Conservation (phyloP, 2,888 invertebrate genomes). For the Scaptodrosophila latifasciaeformis region DNA sequence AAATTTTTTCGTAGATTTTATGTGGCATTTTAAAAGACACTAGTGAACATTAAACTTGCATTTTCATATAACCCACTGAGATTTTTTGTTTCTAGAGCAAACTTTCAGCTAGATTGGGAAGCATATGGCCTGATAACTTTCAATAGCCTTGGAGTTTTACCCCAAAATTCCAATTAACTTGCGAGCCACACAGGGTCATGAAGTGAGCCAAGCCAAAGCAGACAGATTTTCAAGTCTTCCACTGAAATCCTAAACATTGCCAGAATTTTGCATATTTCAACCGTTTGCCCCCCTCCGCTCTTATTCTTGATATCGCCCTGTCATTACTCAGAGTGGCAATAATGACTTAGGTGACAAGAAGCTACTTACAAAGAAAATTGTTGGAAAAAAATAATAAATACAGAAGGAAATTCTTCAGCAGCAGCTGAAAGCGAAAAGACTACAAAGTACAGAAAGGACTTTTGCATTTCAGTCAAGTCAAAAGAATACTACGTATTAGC, state of each 20-base stretch:
- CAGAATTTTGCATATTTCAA: constrained; percentile 59
- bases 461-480: constrained; percentile 7
- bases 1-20: too few relatives aligned
- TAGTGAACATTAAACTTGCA: too few relatives aligned
- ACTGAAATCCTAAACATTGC: constrained; percentile 41
- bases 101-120: too few relatives aligned
- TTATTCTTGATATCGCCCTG: constrained; percentile 4
- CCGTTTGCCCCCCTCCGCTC: neutral
- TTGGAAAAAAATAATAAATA: too few relatives aligned
- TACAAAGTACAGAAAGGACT: constrained; percentile 10
- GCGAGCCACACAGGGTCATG: constrained; percentile 21
- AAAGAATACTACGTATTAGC: neutral
- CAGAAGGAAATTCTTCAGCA: too few relatives aligned
- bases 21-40: too few relatives aligned
- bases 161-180: constrained; percentile 64
- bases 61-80: too few relatives aligned
- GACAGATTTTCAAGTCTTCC: constrained; percentile 2
- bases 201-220: neutral
- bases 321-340: constrained; percentile 45
- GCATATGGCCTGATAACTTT: too few relatives aligned
- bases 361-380: constrained; percentile 9
- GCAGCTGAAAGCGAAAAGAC: constrained; percentile 9
- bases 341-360: constrained; percentile 46
- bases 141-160: constrained; percentile 25
- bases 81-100: too few relatives aligned